Evolutionary conservation across 2,888 invertebrate genomes (phyloP), one percentile per base, ranked within the genome.

Genomic region (Dysmachus trigonus): DNA sequence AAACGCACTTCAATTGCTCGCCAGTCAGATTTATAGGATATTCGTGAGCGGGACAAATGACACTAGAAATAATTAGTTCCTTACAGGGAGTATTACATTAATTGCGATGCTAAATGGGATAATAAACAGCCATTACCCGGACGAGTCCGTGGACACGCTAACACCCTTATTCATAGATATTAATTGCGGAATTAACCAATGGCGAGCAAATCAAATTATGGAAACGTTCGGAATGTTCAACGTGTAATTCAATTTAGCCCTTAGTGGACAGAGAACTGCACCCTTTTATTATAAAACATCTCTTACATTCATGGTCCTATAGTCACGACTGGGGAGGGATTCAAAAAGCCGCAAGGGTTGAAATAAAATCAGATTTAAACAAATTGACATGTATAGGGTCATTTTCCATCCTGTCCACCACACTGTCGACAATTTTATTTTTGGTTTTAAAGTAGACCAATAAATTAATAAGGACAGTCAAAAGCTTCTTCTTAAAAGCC

Each of bases 161-260:
- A 27, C 62, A 10, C 62, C 62, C 8, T 6, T 62, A 10, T 62
- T 62, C 18, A 22, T n/a, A n/a, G n/a, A n/a, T 76, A 76, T 38
- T 76, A 76, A 76, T 76, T 76, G 35, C 38, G 8, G 33, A 76
- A 76, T 76, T 76, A 76, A 18, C 38, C 76, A 76, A 33, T 22
- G 38, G 76, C 38, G 35, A 33, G 18, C 18, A 38, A 76, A 38
- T 76, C 76, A 38, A 76, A 76, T 76, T 76, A 76, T 76, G 76
- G 38, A 38, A 76, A 76, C 38, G 76, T 41, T 35, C 38, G 22
- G 22, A 38, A 76, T 38, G 76, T 18, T 35, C 18, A 38, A 76
- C 38, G 38, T 38, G 76, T 76, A 76, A 76, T 76, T 76, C 22
- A 76, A 38, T 76, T 76, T n/a, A 22, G 18, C 18, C 22, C 27